Evolutionary conservation across 2,888 invertebrate genomes (phyloP).

Genomic region (Himalopsyche anomala): DNA sequence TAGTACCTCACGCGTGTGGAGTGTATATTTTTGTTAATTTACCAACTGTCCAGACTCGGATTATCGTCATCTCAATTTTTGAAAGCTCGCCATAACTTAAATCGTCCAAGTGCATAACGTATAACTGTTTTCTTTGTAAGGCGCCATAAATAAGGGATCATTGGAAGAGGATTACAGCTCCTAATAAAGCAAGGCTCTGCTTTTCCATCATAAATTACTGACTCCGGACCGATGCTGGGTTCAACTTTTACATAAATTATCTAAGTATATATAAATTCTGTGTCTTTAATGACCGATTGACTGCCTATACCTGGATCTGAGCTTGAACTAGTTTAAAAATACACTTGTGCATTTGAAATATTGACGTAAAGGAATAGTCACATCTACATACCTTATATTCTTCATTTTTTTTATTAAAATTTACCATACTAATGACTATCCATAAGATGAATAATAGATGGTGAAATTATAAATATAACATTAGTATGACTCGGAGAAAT

Average conservation of each 20-base stretch:
- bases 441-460: too few relatives aligned
- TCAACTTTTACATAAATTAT: not conserved
- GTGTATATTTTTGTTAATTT: not conserved
- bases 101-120: slow-evolving; percentile 34
- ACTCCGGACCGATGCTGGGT: not conserved
- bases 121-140: slow-evolving; percentile 36
- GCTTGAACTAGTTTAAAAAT: not conserved
- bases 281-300: not conserved
- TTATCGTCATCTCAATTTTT: not conserved
- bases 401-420: too few relatives aligned
- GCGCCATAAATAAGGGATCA: slow-evolving; percentile 42
- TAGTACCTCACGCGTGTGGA: too few relatives aligned
- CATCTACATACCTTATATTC: too few relatives aligned
- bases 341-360: too few relatives aligned
- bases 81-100: slow-evolving; percentile 11
- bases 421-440: too few relatives aligned
- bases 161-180: slow-evolving; percentile 11
- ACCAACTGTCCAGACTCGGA: not conserved
- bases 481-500: too few relatives aligned
- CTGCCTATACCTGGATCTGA: not conserved
- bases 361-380: too few relatives aligned
- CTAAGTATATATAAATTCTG: not conserved
- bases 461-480: too few relatives aligned
- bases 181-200: slow-evolving; percentile 28
- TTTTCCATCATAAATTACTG: slow-evolving; percentile 41